Conservation (phyloP, 2,888 invertebrate species). For the Neoscelio sp. region DNA sequence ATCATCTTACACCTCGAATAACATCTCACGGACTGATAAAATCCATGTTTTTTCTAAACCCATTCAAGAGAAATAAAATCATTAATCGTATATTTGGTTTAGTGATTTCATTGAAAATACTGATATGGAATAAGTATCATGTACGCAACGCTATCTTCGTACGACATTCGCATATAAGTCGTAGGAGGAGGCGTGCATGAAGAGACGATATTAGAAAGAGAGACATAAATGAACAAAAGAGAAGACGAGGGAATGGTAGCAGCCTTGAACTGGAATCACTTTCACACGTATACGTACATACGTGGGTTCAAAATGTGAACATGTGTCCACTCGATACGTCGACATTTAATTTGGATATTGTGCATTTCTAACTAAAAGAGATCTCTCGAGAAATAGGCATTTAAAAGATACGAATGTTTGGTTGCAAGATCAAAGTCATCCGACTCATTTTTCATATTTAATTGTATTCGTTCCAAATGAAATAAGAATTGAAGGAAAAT, state of each 20-base stretch:
- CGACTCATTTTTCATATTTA: too few species aligned
- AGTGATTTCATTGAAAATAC: slow-evolving; percentile 19
- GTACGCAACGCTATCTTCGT: slow-evolving; percentile 2
- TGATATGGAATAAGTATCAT: slow-evolving; percentile 6
- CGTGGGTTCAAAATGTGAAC: neutral
- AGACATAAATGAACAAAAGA: slow-evolving; percentile 42
- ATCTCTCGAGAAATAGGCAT: neutral
- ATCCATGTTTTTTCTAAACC: too few species aligned
- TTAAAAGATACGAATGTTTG: slow-evolving; percentile 9
- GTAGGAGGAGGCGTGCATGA: slow-evolving; percentile 27
- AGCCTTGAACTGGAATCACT: slow-evolving; percentile 62
- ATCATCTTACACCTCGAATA: too few species aligned
- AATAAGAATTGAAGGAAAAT: too few species aligned
- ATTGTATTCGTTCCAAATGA: too few species aligned
- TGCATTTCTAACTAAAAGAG: slow-evolving; percentile 17
- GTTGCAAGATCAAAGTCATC: neutral
- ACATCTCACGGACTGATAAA: too few species aligned
- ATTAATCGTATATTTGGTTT: neutral
- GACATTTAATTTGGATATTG: slow-evolving; percentile 44
- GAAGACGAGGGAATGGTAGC: slow-evolving; percentile 60
- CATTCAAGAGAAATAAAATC: slow-evolving; percentile 2
- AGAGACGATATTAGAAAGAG: slow-evolving; percentile 55
- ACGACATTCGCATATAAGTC: slow-evolving; percentile 21
- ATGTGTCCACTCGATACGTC: slow-evolving; percentile 39
- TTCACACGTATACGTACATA: slow-evolving; percentile 40